Base-by-base conservation (phyloP, 2,888 invertebrate genomes). In the Stenchaetothrips biformis region DNA sequence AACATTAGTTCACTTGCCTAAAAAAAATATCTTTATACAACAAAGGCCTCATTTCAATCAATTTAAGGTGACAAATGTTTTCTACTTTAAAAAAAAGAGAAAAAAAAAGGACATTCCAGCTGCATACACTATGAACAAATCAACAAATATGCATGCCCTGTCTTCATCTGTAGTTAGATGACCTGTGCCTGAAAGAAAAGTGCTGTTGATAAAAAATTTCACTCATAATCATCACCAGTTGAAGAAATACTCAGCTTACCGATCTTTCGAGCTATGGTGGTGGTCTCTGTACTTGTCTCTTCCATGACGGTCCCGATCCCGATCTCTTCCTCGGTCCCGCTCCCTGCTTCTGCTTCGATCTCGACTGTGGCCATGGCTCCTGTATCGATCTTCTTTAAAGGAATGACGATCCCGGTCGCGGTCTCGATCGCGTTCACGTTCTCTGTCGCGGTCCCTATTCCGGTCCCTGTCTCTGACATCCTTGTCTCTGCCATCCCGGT, bases 401-500 rank as follows among this genome's bases (percentile, higher is more conserved):
- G 37, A 37, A 37, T 37, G 37, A 37, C 37, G 37, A n/a, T 83
- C 82, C n/a, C 81, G 82, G 16, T 82, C 83, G 80, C 82, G 82
- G 47, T 83, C 83, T 47, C 86, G 85, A 21, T 86, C 86, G 59
- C 83, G 83, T 79, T 83, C 81, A 53, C 82, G 79, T 62, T 83
- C 83, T 80, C 82, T 81, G 79, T 78, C 53, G 25, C 81, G 82
- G 7, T 83, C 83, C 79, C 84, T 83, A 25, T 84, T 81, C 37
- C 79, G 81, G 78, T 81, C 82, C 79, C 82, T 81, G 27, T 83
- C 82, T 81, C 83, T 81, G 21, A 83, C 81, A 77, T 82, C 77
- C 80, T 82, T 74, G 79, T 77, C 80, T 74, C n/a, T 80, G 77
- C 79, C 53, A 74, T 81, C 80, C 81, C 81, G 2, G 77, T 82